Conservation (phyloP, 1,140 invertebrate genomes). For the Aleiodes sp. region DNA sequence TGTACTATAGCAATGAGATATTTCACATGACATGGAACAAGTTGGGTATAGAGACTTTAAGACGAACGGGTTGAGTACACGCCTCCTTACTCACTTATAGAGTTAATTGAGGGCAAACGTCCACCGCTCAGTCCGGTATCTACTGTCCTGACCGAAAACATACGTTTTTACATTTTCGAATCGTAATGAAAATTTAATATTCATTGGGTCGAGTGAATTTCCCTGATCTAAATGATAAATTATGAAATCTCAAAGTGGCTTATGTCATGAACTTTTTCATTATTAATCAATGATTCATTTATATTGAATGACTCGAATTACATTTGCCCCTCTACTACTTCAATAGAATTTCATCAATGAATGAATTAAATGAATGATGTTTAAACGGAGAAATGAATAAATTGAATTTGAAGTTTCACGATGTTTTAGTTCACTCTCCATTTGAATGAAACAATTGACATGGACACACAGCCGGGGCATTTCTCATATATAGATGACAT, state of each 20-base stretch:
- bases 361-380: too few relatives aligned
- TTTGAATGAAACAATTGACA: background rate
- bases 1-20: background rate
- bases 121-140: conserved; percentile 46
- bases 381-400: background rate
- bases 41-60: conserved; percentile 46
- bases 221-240: background rate
- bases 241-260: too few relatives aligned
- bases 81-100: conserved; percentile 67
- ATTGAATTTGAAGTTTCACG: background rate
- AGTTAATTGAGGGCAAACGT: conserved; percentile 68
- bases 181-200: background rate
- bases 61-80: conserved; percentile 57
- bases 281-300: too few relatives aligned
- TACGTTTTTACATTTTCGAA: conserved; percentile 31
- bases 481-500: background rate
- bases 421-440: background rate
- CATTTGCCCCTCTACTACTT: too few relatives aligned
- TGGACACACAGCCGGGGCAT: too few relatives aligned
- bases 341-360: too few relatives aligned
- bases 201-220: background rate
- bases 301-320: too few relatives aligned
- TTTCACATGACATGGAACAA: background rate
- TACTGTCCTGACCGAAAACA: conserved; percentile 64
- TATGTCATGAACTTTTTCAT: too few relatives aligned